These are phyloP conservation scores for Mesitornis unicolor DNA, from an alignment of 2,113 vertebrate genomes.

Conservation along the genomic window DNA sequence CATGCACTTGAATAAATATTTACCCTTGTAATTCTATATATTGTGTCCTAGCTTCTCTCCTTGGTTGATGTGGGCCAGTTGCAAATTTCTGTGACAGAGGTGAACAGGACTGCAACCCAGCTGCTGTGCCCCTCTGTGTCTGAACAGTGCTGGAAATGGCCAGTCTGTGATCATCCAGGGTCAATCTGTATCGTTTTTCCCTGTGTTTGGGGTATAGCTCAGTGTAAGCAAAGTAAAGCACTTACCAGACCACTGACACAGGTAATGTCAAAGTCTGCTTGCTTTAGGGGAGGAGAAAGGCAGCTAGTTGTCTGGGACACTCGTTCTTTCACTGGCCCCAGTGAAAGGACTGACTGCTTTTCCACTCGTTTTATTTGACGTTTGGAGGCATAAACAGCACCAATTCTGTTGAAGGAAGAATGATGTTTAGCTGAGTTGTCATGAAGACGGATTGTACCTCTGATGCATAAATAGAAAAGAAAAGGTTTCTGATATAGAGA, in stretches of 20 bases:
- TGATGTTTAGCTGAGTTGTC: neutral
- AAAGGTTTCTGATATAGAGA: neutral
- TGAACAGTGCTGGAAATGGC: neutral
- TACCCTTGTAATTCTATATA: neutral
- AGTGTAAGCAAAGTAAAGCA: neutral
- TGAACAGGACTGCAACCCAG: neutral
- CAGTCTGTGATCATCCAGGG: neutral
- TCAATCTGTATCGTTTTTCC: neutral
- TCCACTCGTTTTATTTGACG: neutral
- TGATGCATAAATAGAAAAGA: neutral
- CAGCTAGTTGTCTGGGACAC: neutral
- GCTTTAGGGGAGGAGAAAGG: neutral
- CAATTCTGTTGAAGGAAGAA: neutral
- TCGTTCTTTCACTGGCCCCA: neutral
- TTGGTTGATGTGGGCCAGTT: neutral
- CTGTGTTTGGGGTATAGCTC: neutral
- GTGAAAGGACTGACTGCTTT: neutral
- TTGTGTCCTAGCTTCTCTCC: neutral
- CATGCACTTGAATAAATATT: neutral
- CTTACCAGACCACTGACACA: neutral
- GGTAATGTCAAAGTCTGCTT: neutral
- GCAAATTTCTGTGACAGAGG: neutral
- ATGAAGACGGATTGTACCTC: neutral
- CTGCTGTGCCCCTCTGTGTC: neutral
- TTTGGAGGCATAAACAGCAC: neutral